phyloP scores from a whole-genome alignment of 1,140 invertebrate species.

The Leptinotarsa defecta region DNA sequence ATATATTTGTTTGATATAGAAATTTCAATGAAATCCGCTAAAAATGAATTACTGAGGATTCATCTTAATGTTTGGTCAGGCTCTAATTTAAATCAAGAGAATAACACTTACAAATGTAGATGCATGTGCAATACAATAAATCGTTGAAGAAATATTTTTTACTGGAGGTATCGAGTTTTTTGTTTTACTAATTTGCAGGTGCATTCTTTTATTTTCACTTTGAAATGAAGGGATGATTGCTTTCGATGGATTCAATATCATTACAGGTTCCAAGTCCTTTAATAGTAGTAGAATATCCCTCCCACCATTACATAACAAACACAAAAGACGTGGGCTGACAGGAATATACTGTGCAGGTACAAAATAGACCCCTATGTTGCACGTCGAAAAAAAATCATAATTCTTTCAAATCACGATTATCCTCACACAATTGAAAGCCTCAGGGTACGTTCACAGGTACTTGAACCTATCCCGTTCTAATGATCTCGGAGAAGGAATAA shows the following conservation, averaged over 20 bases:
- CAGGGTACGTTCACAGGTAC: conserved; percentile 11
- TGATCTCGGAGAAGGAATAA: neutral
- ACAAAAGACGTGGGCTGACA: conserved; percentile 10
- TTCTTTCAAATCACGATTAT: neutral
- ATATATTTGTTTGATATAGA: no score
- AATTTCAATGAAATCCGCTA: no score
- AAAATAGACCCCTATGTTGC: neutral
- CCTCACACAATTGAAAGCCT: conserved; percentile 14
- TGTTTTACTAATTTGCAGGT: no score
- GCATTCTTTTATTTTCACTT: neutral
- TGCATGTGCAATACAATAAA: no score
- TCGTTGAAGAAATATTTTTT: no score
- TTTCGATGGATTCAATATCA: neutral
- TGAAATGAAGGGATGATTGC: neutral
- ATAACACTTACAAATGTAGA: no score
- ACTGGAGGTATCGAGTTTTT: no score
- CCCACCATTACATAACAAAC: conserved; percentile 13
- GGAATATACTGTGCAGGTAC: conserved; percentile 18
- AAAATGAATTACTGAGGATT: no score
- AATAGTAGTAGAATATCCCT: neutral
- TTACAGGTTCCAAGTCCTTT: neutral
- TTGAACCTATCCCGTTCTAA: neutral
- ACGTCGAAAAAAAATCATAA: conserved; percentile 10
- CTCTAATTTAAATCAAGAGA: no score
- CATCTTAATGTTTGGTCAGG: no score